Evolutionary conservation across 2,797 vertebrate genomes (phyloP), one percentile per base, ranked within the genome.

Genomic region (Hybognathus amarus): DNA sequence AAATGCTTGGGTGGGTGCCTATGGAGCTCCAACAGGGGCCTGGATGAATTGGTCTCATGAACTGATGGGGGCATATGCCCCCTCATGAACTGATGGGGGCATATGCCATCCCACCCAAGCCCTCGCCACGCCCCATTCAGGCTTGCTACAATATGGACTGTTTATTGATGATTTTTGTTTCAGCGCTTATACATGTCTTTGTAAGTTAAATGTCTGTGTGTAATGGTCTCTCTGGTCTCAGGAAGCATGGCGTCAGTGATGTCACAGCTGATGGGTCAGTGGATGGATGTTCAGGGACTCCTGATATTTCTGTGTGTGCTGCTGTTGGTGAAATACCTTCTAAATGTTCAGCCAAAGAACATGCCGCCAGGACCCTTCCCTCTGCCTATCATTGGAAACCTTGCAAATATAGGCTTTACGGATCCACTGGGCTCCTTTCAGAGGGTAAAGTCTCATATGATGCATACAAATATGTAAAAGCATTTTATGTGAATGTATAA

Each of bases 311-410:
- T n/a, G 45, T 3, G n/a, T 18, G 36, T 50, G 84, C 84, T 92
- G 68, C 30, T 92, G 36, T 63, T 87, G 30, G 83, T 87, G 45
- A 92, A 92, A 82, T 89, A 88, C 33, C 3, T 92, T 2, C 88
- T 85, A 67, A 87, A 88, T 77, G 74, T 67, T 27, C 82, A 40
- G 4, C 64, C 82, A 0, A 83, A 24, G 45, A 88, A 75, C 59
- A 85, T 88, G 42, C 91, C 91, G 24, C 92, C 92, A 11, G 91
- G 92, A 64, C 92, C 93, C n/a, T 8, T 33, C 36, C 54, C 85
- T 15, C 27, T 91, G 24, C 92, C 93, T 9, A 10, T 92, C 8
- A 4, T 93, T 20, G 92, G 93, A 42, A 92, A 89, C 82, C 7
- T 91, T 0, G 83, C 91, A 1, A 82, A 54, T 20, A 2, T 91